These are phyloP conservation scores for Echiichthys vipera DNA, from an alignment of 2,797 vertebrate species.

Conservation along the genomic window DNA sequence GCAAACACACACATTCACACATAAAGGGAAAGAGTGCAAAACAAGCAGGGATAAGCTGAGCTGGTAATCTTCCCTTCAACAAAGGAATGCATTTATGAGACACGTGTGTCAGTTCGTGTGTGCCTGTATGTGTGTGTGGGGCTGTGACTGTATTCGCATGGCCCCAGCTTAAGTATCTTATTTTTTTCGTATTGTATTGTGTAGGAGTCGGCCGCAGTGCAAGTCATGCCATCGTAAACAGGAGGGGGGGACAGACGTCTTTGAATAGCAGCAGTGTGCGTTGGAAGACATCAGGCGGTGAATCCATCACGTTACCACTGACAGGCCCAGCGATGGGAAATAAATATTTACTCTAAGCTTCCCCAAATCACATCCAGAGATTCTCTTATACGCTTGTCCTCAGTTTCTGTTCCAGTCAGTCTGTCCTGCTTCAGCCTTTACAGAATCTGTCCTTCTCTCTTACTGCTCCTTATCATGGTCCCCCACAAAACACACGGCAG, in stretches of 20 bases:
- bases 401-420: constrained; percentile 7
- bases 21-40: constrained; percentile 48
- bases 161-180: constrained; percentile 65
- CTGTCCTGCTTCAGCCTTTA: not conserved
- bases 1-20: constrained; percentile 1
- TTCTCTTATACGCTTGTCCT: constrained; percentile 54
- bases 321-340: constrained; percentile 80
- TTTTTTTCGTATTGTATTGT: constrained; percentile 71
- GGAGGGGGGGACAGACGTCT: constrained; percentile 54
- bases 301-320: constrained; percentile 81
- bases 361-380: constrained; percentile 83
- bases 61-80: constrained; percentile 71
- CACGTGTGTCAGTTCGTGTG: constrained; percentile 57
- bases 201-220: constrained; percentile 56
- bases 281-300: constrained; percentile 76
- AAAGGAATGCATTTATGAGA: constrained; percentile 74
- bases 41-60: constrained; percentile 65
- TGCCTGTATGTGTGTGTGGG: constrained; percentile 27
- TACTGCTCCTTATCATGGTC: constrained; percentile 17
- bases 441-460: not conserved
- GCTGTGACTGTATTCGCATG: constrained; percentile 41
- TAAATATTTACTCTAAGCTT: constrained; percentile 85
- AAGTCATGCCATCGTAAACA: constrained; percentile 75
- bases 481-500: constrained; percentile 32
- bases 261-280: constrained; percentile 76